Evolutionary conservation across 2,797 vertebrate species (phyloP).

Genomic region (Sebastes nivosus): DNA sequence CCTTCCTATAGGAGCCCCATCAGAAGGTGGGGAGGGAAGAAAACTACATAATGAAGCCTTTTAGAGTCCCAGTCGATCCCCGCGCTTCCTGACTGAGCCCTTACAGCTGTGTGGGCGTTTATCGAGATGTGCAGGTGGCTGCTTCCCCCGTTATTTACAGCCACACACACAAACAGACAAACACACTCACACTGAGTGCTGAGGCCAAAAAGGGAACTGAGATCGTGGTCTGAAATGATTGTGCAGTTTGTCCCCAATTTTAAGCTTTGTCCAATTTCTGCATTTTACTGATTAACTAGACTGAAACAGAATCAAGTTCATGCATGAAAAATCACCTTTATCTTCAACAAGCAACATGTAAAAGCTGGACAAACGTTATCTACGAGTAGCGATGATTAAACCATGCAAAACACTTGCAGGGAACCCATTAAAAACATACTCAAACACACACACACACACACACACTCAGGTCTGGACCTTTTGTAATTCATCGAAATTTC

Average conservation of each 20-base stretch:
- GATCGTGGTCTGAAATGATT: neutral
- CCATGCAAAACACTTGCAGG: neutral
- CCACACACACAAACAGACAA: neutral
- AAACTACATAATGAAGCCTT: conserved; percentile 19
- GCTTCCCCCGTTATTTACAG: conserved; percentile 32
- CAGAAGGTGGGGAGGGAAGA: neutral
- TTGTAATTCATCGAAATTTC: too few relatives aligned
- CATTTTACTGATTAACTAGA: neutral
- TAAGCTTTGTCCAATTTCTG: neutral
- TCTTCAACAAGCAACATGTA: neutral
- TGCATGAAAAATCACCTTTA: neutral
- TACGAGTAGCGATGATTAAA: neutral
- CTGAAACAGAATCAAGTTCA: neutral
- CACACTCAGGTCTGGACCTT: neutral
- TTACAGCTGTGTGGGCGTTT: conserved; percentile 41
- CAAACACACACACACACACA: neutral
- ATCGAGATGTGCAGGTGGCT: conserved; percentile 57
- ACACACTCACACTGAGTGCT: neutral
- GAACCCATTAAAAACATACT: neutral
- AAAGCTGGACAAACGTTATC: neutral
- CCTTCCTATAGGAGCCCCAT: neutral
- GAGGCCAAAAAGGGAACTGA: conserved; percentile 48
- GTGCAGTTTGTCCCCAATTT: neutral
- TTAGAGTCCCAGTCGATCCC: neutral
- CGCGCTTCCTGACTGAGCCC: conserved; percentile 3